A percentile compares a stretch with the other conserved stretches of the same genome.
Evolutionary conservation across 2,797 vertebrate genomes (phyloP).

Genomic region (Miichthys miiuy): DNA sequence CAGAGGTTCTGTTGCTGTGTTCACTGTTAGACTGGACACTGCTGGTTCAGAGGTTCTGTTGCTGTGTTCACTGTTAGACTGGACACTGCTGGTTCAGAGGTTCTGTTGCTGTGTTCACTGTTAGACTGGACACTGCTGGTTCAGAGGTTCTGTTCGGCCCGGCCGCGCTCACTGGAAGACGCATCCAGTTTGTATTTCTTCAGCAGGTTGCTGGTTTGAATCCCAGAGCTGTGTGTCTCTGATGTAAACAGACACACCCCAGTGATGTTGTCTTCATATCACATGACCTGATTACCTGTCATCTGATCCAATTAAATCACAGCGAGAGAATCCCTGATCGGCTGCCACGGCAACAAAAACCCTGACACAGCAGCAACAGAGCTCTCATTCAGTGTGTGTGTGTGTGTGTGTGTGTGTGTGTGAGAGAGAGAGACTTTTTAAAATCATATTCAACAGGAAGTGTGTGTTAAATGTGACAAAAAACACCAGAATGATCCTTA

Average conservation of each 20-base stretch:
- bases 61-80: too few species aligned
- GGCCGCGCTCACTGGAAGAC: too few species aligned
- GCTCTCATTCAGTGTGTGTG: neutral
- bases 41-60: too few species aligned
- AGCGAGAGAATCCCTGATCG: constrained; percentile 35
- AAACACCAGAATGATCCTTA: neutral
- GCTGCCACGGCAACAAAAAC: constrained; percentile 40
- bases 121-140: too few species aligned
- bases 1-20: too few species aligned
- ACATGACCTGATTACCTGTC: constrained; percentile 51
- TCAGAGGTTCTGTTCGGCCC: too few species aligned
- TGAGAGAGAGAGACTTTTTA: neutral
- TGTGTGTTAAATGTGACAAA: neutral
- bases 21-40: too few species aligned
- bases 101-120: too few species aligned
- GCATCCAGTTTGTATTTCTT: too few species aligned
- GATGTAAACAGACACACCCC: constrained; percentile 29
- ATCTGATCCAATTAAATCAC: constrained; percentile 63
- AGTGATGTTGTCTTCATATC: constrained; percentile 30
- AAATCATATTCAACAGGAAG: neutral
- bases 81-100: too few species aligned
- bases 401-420: constrained; percentile 35
- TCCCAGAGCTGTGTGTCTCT: neutral
- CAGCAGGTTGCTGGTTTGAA: constrained; percentile 4
- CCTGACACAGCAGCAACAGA: constrained; percentile 50